These are phyloP conservation scores for Hylaeus volcanicus DNA, from an alignment of 1,140 invertebrate genomes.

Conservation along the genomic window DNA sequence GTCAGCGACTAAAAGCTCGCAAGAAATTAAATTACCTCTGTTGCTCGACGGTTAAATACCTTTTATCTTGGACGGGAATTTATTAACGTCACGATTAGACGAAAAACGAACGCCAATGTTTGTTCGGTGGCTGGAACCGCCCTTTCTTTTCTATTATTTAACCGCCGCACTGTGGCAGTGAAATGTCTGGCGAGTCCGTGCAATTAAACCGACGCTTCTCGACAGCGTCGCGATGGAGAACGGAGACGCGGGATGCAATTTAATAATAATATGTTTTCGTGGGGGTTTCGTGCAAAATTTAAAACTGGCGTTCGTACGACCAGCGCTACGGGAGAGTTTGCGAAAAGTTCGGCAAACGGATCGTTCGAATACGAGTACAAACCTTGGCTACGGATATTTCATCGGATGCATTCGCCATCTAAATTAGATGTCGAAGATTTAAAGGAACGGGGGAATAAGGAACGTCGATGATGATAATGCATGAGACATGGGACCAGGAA, in stretches of 20 bases:
- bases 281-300: constrained; percentile 53
- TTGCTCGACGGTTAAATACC: not conserved
- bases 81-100: not conserved
- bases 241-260: not conserved
- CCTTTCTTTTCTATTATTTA: not conserved
- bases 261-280: not conserved
- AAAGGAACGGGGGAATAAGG: not conserved
- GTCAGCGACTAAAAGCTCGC: too few species aligned
- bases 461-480: constrained; percentile 52
- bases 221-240: not conserved
- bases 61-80: not conserved
- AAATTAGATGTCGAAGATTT: constrained; percentile 33
- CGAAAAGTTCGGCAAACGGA: constrained; percentile 31
- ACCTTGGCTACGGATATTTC: constrained; percentile 38
- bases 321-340: constrained; percentile 41
- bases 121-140: not conserved
- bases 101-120: not conserved
- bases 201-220: too few species aligned
- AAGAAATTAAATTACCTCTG: not conserved
- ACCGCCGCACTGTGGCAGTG: not conserved
- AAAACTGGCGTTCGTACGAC: constrained; percentile 50
- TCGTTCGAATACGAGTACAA: constrained; percentile 35
- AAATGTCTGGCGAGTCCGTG: not conserved
- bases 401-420: constrained; percentile 32
- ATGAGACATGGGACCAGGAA: constrained; percentile 70